Base-by-base conservation (phyloP, 1,140 invertebrate species). In the Listronotus oregonensis region DNA sequence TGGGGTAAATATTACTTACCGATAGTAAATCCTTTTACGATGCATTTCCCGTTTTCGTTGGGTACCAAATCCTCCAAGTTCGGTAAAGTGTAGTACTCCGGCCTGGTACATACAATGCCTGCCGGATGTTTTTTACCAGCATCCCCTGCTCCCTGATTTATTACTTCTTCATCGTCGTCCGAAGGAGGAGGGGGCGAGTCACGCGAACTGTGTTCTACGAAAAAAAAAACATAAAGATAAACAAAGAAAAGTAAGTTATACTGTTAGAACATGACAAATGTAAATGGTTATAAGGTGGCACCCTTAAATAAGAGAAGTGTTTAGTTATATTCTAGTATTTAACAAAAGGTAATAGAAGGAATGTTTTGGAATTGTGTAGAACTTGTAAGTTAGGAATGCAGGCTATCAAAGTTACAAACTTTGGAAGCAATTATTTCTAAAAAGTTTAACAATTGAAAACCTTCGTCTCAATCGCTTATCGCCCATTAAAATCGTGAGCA, bases 71-170 rank as follows among this genome's bases (percentile, higher is more conserved):
- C 91, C 54, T 93, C 87, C 60, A 95, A 68, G 10, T 86, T 80
- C 0, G 95, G 95, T 46, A 92, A 86, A 0, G 91, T 95, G 78
- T 94, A 97, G 79, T 97, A 97, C 9, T 85, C 88, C 27, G 82
- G 76, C 37, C 85, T 65, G n/a, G 73, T 78, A 27, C 73, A 68
- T 43, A 72, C 70, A 5, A 79, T 70, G 3, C 74, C 74, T 8
- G 64, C 54, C 8, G 69, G 65, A 51, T 64, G 64, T 11, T 42
- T 42, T 32, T 49, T 60, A 11, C 10, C 6, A 6, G 51, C 11
- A 42, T 61, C 46, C 0, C 42, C 58, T n/a, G n/a, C 52, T 21
- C 32, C 60, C 15, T 34, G 34, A 12, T 60, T 42, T 46, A 32
- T 39, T 11, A 42, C 18, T 32, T 60, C 54, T 11, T 61, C 59